phyloP scores from a whole-genome alignment of 1,140 invertebrate species.

The Zaprionus ornatus region DNA sequence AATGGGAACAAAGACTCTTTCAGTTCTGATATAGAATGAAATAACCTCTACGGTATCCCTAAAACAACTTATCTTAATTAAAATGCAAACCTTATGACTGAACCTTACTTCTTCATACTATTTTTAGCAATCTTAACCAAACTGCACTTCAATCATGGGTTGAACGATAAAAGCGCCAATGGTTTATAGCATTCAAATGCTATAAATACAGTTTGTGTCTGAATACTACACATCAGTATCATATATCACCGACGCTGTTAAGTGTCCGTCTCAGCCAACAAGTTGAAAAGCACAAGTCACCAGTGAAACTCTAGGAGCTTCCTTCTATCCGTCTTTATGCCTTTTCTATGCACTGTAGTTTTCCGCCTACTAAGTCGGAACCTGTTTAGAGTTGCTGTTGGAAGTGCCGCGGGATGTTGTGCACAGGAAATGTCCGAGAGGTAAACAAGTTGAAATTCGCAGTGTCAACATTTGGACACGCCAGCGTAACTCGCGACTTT shows the following conservation, averaged over 20 bases:
- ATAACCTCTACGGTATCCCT: too few species aligned
- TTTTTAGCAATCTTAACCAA: neutral
- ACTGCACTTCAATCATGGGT: neutral
- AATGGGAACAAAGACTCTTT: too few species aligned
- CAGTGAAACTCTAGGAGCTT: neutral
- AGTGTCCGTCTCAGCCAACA: neutral
- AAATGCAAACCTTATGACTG: too few species aligned
- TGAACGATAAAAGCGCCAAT: neutral
- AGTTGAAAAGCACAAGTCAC: neutral
- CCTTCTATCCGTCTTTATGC: neutral
- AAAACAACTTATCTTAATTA: too few species aligned
- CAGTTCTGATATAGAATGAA: too few species aligned
- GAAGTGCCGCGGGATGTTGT: conserved; percentile 43
- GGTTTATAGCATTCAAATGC: neutral
- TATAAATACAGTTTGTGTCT: neutral
- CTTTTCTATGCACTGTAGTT: neutral
- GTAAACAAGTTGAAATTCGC: conserved; percentile 42
- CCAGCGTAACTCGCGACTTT: conserved; percentile 35
- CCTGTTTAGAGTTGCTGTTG: conserved; percentile 12
- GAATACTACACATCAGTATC: neutral
- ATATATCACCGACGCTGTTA: neutral
- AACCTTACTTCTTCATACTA: neutral
- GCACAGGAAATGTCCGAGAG: conserved; percentile 47
- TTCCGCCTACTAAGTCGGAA: neutral
- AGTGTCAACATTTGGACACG: conserved; percentile 46